A percentile compares a stretch with the other conserved stretches of the same genome.
These are phyloP conservation scores for Saccostrea echinata DNA, from an alignment of 1,140 invertebrate genomes.

Conservation along the genomic window DNA sequence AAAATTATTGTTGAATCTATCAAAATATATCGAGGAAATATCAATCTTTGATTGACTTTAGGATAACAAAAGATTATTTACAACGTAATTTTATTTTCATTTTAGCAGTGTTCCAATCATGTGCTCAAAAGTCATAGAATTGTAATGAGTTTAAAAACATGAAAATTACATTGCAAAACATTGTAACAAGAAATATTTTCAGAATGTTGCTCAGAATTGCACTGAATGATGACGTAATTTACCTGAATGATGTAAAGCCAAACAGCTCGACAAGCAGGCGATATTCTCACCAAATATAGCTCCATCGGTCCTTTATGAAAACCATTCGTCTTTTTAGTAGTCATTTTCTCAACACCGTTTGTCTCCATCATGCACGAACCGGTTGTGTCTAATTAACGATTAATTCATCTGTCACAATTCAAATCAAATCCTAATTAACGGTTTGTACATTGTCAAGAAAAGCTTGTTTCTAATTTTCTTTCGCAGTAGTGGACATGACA, in stretches of 20 bases:
- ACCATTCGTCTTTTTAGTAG: constrained; percentile 52
- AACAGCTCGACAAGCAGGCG: constrained; percentile 69
- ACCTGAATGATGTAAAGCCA: constrained; percentile 74
- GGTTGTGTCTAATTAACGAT: neutral
- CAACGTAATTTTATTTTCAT: no score
- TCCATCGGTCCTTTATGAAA: constrained; percentile 63
- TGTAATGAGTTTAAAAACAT: no score
- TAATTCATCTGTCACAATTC: neutral
- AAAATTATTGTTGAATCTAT: no score
- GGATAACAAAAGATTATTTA: no score
- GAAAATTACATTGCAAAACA: no score
- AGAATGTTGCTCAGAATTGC: no score
- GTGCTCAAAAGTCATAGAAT: no score
- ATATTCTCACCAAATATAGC: constrained; percentile 69
- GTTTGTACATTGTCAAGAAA: no score
- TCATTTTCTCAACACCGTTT: neutral
- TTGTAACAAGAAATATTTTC: no score
- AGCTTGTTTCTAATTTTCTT: neutral
- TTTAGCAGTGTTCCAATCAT: no score
- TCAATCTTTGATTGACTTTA: no score
- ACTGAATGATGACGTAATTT: neutral
- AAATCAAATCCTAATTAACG: constrained; percentile 14
- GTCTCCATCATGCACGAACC: neutral
- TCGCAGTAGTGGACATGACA: neutral
- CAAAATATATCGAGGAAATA: no score